Evolutionary conservation across 2,888 invertebrate species (phyloP), one percentile per base, ranked within the genome.

Genomic region (Eupithecia centaureata): DNA sequence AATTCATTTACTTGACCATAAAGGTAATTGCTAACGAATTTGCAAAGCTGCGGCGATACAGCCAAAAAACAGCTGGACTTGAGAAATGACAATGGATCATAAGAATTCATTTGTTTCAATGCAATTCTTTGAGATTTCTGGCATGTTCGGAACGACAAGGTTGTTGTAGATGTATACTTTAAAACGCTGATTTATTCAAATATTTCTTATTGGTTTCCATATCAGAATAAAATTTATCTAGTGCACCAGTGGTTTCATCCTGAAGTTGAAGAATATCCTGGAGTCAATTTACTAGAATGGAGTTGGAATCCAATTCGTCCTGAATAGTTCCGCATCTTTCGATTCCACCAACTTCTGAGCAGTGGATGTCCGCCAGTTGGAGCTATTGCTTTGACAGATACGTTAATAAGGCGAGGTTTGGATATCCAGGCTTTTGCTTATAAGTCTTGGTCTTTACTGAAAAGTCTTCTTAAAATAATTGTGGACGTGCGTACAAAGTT

Each of bases 211-310:
- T 18, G 22, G 22, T 22, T 22, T 22, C 22, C 10, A 12, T 18
- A 22, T 47, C 12, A 47, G 22, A 47, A 47, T 47, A 47, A 47
- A 47, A 22, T 22, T 47, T 22, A 47, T 47, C 47, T 47, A 22
- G 22, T 42, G 10, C 18, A 42, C 42, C 42, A 18, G 42, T 47
- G 47, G 47, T 12, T 47, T 22, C 47, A 47, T 47, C 47, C 3
- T 22, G 22, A 47, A 22, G 3, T 47, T 47, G 22, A 22, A 8
- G 22, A 47, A 47, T 22, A 47, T 47, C 22, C 52, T 18, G 32
- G 51, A 61, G 47, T 61, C 18, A 32, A 61, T 61, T 47, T 32
- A 51, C 28, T 32, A 51, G 27, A 47, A 47, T 61, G 47, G 51
- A 61, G 28, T 51, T 61, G 30, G 28, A 30, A 61, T 61, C 32